These are phyloP conservation scores for Ochlodes sylvanus DNA, from an alignment of 2,888 invertebrate species.

Conservation along the genomic window DNA sequence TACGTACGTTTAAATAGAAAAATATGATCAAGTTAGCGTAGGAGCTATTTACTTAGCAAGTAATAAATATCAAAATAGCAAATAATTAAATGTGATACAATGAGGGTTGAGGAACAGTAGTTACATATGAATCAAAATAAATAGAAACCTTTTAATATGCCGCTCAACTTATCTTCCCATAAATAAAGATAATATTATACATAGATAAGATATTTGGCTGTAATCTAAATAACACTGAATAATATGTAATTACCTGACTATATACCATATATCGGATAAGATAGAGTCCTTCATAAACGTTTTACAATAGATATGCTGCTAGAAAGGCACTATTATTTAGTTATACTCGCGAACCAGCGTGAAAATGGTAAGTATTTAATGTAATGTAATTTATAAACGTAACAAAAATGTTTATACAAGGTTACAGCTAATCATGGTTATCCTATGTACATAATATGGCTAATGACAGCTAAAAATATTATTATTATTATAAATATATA, in stretches of 20 bases:
- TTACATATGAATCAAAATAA: neutral
- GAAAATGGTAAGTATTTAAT: conserved; percentile 64
- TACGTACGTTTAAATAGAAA: too few relatives aligned
- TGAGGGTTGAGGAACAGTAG: too few relatives aligned
- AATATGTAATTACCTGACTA: conserved; percentile 46
- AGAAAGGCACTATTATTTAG: conserved; percentile 41
- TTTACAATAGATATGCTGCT: conserved; percentile 24
- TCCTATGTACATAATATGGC: too few relatives aligned
- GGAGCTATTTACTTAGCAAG: too few relatives aligned
- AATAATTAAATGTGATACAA: too few relatives aligned
- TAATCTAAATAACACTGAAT: conserved; percentile 34
- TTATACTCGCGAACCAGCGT: conserved; percentile 54
- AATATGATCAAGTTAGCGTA: too few relatives aligned
- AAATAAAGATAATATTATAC: neutral
- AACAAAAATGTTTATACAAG: neutral
- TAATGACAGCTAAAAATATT: too few relatives aligned
- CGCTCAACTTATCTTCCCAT: conserved; percentile 14
- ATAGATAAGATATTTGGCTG: conserved; percentile 17
- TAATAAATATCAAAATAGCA: too few relatives aligned
- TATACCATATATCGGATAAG: conserved; percentile 59
- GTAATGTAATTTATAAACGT: neutral
- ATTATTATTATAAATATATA: too few relatives aligned
- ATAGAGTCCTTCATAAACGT: conserved; percentile 53
- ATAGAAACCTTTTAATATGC: neutral
- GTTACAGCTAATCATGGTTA: too few relatives aligned